Conservation (phyloP, 2,888 invertebrate species). For the Drosophila gaucha region DNA sequence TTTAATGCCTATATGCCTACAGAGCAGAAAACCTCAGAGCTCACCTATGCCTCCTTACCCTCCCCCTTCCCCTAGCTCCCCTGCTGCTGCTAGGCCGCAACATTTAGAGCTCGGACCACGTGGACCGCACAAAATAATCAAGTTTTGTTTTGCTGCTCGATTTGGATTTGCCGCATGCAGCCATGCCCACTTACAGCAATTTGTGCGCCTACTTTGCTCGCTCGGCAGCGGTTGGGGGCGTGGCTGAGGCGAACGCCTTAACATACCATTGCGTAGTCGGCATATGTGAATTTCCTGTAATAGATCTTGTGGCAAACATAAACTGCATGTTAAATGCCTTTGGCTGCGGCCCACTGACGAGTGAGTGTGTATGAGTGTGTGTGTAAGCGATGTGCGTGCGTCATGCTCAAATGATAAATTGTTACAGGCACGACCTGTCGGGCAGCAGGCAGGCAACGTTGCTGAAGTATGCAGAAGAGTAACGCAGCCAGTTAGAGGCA, state of each 20-base stretch:
- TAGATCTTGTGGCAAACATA: constrained; percentile 82
- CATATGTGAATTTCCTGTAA: constrained; percentile 80
- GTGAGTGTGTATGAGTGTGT: constrained; percentile 14
- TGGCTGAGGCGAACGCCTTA: constrained; percentile 36
- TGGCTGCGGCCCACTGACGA: constrained; percentile 45
- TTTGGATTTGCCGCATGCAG: constrained; percentile 82
- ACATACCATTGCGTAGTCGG: constrained; percentile 51
- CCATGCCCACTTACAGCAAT: constrained; percentile 81
- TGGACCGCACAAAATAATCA: constrained; percentile 83
- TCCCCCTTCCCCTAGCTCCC: background rate
- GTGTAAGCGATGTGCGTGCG: constrained; percentile 60
- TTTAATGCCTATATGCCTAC: constrained; percentile 51
- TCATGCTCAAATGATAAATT: constrained; percentile 78
- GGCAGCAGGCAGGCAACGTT: constrained; percentile 32
- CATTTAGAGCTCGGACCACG: constrained; percentile 29
- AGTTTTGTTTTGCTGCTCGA: constrained; percentile 83
- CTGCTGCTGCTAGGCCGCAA: constrained; percentile 2
- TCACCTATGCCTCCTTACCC: background rate
- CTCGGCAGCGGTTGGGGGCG: constrained; percentile 35
- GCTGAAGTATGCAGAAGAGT: constrained; percentile 28
- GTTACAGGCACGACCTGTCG: constrained; percentile 63
- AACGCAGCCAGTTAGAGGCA: background rate
- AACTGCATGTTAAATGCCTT: constrained; percentile 81
- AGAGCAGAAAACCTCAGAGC: constrained; percentile 35
- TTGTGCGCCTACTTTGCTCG: constrained; percentile 63